Percentiles rank a stretch among this genome's conserved stretches.
Evolutionary conservation across 2,797 vertebrate genomes (phyloP).

Genomic region (Somateria mollissima): DNA sequence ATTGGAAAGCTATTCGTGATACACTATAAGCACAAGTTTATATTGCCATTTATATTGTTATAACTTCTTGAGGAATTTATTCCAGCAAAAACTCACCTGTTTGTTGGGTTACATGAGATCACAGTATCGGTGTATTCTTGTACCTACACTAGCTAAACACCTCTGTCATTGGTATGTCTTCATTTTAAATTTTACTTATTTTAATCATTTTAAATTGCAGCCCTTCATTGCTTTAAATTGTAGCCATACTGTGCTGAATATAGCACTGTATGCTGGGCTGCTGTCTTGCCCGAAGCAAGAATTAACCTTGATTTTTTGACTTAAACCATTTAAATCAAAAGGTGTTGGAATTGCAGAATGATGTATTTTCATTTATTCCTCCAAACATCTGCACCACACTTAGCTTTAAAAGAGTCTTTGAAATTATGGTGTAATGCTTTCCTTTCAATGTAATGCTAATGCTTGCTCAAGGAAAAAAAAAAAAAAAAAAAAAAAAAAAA

Average conservation of each 20-base stretch:
- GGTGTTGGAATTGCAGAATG: background rate
- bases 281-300: background rate
- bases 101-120: background rate
- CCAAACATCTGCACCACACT: background rate
- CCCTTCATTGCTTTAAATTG: background rate
- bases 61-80: background rate
- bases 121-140: background rate
- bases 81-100: background rate
- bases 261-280: background rate
- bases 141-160: background rate
- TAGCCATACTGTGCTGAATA: background rate
- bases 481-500: background rate
- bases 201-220: background rate
- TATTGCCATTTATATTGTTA: background rate
- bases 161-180: background rate
- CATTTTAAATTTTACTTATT: background rate
- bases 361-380: background rate
- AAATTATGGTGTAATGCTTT: background rate
- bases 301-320: slow-evolving; percentile 25
- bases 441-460: background rate
- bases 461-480: background rate
- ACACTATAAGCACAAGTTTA: background rate
- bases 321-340: background rate
- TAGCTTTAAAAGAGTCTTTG: background rate
- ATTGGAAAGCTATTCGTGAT: background rate